Conservation (phyloP, 2,888 invertebrate species). For the Seira sanloemensis region DNA sequence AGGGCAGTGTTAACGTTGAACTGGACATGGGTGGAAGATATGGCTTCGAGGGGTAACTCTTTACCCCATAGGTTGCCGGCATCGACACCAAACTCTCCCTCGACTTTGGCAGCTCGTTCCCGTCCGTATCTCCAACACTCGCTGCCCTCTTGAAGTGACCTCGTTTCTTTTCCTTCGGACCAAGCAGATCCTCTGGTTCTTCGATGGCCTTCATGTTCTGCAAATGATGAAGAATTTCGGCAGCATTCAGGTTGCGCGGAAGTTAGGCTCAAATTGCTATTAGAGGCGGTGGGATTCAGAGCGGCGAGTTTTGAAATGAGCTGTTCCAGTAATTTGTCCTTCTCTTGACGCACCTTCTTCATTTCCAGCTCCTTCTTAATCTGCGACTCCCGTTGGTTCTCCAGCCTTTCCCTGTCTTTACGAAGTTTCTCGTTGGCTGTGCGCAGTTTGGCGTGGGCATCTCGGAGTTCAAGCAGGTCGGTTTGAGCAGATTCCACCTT, state of each 20-base stretch:
- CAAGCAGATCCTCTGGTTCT: slow-evolving; percentile 69
- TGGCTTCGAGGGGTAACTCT: slow-evolving; percentile 68
- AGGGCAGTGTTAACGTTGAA: slow-evolving; percentile 71
- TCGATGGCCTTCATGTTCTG: slow-evolving; percentile 69
- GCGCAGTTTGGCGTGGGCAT: slow-evolving; percentile 92
- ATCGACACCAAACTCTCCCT: slow-evolving; percentile 66
- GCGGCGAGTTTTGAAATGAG: slow-evolving; percentile 61
- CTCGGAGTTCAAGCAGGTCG: slow-evolving; percentile 90
- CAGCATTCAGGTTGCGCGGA: slow-evolving; percentile 60
- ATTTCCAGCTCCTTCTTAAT: slow-evolving; percentile 77
- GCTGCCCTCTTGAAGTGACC: slow-evolving; percentile 71
- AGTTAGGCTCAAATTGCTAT: slow-evolving; percentile 60
- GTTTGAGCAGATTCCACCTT: slow-evolving; percentile 80
- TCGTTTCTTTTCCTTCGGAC: slow-evolving; percentile 68
- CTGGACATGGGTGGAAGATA: slow-evolving; percentile 61
- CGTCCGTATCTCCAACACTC: slow-evolving; percentile 69
- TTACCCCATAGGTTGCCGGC: slow-evolving; percentile 70
- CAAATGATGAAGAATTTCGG: slow-evolving; percentile 69
- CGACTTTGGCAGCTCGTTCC: slow-evolving; percentile 62
- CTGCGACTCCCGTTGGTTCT: slow-evolving; percentile 84
- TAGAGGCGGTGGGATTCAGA: slow-evolving; percentile 63
- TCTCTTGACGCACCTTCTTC: slow-evolving; percentile 78
- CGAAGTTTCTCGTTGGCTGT: slow-evolving; percentile 93
- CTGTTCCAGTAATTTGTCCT: slow-evolving; percentile 71
- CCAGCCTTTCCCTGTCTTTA: slow-evolving; percentile 90